These are phyloP conservation scores for Amphilophus citrinellus DNA, from an alignment of 2,113 vertebrate genomes.

Conservation along the genomic window DNA sequence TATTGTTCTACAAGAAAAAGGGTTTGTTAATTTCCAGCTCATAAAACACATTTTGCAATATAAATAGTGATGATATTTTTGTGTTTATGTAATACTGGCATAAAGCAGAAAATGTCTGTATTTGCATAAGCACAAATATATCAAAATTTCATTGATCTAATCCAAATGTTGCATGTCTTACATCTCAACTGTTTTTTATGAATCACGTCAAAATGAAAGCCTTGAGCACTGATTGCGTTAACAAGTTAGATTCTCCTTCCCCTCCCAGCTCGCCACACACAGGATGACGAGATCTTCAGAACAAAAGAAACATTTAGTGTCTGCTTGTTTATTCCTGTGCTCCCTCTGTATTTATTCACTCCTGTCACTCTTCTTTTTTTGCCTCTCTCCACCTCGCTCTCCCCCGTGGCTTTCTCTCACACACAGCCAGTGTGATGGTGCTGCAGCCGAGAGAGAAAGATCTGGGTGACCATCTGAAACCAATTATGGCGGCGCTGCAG, in stretches of 20 bases:
- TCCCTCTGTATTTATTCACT: constrained; percentile 84
- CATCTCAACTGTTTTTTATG: constrained; percentile 48
- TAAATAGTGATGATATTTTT: background rate
- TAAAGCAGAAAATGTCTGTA: constrained; percentile 2
- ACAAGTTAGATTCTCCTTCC: constrained; percentile 41
- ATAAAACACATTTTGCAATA: background rate
- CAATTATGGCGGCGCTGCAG: constrained; percentile 95
- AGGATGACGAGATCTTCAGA: constrained; percentile 53
- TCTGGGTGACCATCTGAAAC: constrained; percentile 93
- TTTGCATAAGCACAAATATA: constrained; percentile 15
- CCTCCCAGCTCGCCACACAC: constrained; percentile 14
- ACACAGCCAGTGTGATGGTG: constrained; percentile 85
- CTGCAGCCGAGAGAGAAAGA: constrained; percentile 79
- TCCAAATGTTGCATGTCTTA: constrained; percentile 33
- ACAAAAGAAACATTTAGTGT: constrained; percentile 79
- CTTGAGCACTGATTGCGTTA: constrained; percentile 43
- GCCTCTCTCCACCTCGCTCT: constrained; percentile 61
- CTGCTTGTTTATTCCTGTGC: constrained; percentile 82
- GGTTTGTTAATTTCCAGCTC: background rate
- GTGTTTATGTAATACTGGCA: background rate
- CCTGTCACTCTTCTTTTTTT: constrained; percentile 87
- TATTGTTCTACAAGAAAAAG: background rate
- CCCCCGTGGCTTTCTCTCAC: constrained; percentile 84
- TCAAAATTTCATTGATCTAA: constrained; percentile 20
- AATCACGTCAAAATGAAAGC: constrained; percentile 51